Percentiles rank a stretch among this genome's conserved stretches.
Conservation (phyloP, 1,140 invertebrate genomes). For the Listronotus bonariensis region DNA sequence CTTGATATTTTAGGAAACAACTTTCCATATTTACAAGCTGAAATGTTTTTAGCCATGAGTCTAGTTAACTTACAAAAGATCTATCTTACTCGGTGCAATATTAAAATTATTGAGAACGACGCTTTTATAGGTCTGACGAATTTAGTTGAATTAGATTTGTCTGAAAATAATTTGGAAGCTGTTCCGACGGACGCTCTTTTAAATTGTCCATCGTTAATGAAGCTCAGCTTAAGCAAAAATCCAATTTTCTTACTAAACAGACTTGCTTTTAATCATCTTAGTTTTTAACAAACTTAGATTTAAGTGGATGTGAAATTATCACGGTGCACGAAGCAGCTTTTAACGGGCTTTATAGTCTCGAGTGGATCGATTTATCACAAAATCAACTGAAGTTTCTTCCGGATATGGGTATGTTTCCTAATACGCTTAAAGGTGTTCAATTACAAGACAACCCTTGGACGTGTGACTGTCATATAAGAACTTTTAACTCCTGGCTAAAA, state of each 20-base stretch:
- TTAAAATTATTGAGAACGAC: constrained; percentile 74
- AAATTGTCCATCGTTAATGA: constrained; percentile 78
- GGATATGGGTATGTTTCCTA: constrained; percentile 69
- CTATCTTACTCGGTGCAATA: constrained; percentile 74
- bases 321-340: constrained; percentile 79
- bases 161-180: constrained; percentile 74
- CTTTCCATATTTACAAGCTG: constrained; percentile 71
- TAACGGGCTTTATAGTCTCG: constrained; percentile 75
- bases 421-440: constrained; percentile 64
- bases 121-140: constrained; percentile 84
- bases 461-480: constrained; percentile 80
- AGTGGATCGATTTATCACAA: constrained; percentile 81
- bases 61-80: constrained; percentile 87
- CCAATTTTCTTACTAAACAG: constrained; percentile 71
- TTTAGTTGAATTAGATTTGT: constrained; percentile 85
- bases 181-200: constrained; percentile 77
- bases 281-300: constrained; percentile 78
- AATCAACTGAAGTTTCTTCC: constrained; percentile 75
- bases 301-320: constrained; percentile 78
- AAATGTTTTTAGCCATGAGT: constrained; percentile 75
- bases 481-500: constrained; percentile 76
- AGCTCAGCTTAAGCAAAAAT: constrained; percentile 77
- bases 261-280: constrained; percentile 72
- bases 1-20: constrained; percentile 82
- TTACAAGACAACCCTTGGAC: constrained; percentile 86